phyloP scores from a whole-genome alignment of 2,888 invertebrate species.

The Zele albiditarsus region DNA sequence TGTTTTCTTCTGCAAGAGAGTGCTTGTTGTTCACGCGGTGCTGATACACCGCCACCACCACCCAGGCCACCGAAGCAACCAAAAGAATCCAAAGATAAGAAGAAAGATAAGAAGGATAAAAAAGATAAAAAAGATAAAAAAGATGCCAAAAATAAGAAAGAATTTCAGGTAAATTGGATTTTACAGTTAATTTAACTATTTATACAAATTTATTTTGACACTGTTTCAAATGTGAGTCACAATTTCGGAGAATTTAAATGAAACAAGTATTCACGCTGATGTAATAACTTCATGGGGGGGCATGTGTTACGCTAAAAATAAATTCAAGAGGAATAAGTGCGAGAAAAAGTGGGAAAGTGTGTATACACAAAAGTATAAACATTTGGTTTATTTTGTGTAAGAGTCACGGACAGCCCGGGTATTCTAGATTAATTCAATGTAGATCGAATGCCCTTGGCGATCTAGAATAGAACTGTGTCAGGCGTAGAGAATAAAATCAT shows the following conservation, averaged over 20 bases:
- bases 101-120: conserved; percentile 76
- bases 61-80: conserved; percentile 77
- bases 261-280: conserved; percentile 44
- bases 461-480: conserved; percentile 27
- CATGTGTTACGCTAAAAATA: conserved; percentile 49
- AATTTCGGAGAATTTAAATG: conserved; percentile 6
- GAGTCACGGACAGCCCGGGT: background rate
- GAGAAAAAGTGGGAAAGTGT: conserved; percentile 22
- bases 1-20: conserved; percentile 95
- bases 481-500: background rate
- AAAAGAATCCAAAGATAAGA: conserved; percentile 82
- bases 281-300: conserved; percentile 52
- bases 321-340: background rate
- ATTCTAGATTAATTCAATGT: background rate
- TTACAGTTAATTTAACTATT: background rate
- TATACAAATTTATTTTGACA: background rate
- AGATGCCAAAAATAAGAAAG: conserved; percentile 74
- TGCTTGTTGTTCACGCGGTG: conserved; percentile 84
- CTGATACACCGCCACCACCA: conserved; percentile 78
- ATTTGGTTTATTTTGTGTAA: conserved; percentile 1
- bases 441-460: conserved; percentile 12
- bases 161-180: conserved; percentile 72
- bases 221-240: conserved; percentile 9
- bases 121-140: conserved; percentile 77
- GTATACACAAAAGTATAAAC: background rate